A percentile compares a stretch with the other conserved stretches of the same genome.
phyloP scores from a whole-genome alignment of 2,797 vertebrate genomes.

The Cephalopachus bancanus region DNA sequence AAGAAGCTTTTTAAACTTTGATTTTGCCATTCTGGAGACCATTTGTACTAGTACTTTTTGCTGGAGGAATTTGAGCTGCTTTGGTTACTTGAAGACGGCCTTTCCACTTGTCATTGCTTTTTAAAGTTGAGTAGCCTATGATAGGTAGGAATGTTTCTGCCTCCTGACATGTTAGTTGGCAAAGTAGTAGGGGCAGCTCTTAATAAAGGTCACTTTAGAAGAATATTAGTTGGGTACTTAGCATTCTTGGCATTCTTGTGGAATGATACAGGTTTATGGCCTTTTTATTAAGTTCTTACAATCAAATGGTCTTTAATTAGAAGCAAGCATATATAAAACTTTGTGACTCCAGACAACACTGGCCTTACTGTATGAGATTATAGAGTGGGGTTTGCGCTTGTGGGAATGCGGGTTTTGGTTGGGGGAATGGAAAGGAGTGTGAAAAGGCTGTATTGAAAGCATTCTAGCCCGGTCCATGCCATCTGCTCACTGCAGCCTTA shows the following conservation, averaged over 20 bases:
- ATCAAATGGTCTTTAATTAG: slow-evolving; percentile 75
- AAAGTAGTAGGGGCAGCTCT: not conserved
- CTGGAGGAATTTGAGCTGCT: not conserved
- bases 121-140: not conserved
- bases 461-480: not conserved
- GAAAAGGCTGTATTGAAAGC: not conserved
- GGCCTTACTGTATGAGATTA: slow-evolving; percentile 40
- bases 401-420: not conserved
- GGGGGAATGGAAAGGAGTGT: not conserved
- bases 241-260: slow-evolving; percentile 79
- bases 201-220: slow-evolving; percentile 53
- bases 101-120: not conserved
- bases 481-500: not conserved
- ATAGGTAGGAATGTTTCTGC: not conserved
- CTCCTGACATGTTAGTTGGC: slow-evolving; percentile 42
- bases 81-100: not conserved
- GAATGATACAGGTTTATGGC: slow-evolving; percentile 62
- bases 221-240: slow-evolving; percentile 54
- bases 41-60: slow-evolving; percentile 36
- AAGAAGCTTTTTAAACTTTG: slow-evolving; percentile 52
- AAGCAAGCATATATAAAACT: slow-evolving; percentile 65
- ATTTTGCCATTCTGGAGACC: slow-evolving; percentile 58
- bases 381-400: not conserved
- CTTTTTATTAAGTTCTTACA: slow-evolving; percentile 80
- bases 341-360: slow-evolving; percentile 65